Evolutionary conservation across 2,888 invertebrate genomes (phyloP).

Genomic region (Epistrophe eligans): DNA sequence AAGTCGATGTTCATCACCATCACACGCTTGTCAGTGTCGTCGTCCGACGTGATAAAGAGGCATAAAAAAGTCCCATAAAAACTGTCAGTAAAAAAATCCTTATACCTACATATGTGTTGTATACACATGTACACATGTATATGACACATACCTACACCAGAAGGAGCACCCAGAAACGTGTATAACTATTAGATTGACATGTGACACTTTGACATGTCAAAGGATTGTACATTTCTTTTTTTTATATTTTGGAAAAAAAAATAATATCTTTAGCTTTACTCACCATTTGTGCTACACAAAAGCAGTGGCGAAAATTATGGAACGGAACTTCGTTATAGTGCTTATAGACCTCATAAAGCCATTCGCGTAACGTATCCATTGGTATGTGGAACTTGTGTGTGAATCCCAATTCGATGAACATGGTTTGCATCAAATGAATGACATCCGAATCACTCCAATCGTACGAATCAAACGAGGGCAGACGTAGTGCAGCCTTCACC

Average conservation of each 20-base stretch:
- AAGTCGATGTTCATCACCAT: conserved; percentile 60
- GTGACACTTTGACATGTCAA: conserved; percentile 41
- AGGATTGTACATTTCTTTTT: conserved; percentile 3
- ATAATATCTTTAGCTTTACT: conserved; percentile 79
- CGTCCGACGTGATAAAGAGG: conserved; percentile 20
- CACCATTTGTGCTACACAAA: conserved; percentile 95
- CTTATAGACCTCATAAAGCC: conserved; percentile 90
- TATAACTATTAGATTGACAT: conserved; percentile 34
- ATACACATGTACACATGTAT: not conserved
- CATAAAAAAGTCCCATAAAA: conserved; percentile 32
- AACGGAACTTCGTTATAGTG: conserved; percentile 94
- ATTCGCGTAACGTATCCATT: conserved; percentile 88
- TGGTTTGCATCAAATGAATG: conserved; percentile 90
- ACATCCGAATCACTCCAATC: conserved; percentile 93
- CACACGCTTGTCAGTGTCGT: conserved; percentile 33
- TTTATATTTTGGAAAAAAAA: not conserved
- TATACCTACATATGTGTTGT: not conserved
- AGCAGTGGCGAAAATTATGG: conserved; percentile 94
- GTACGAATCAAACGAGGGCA: conserved; percentile 90
- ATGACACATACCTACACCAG: not conserved
- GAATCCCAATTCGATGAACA: conserved; percentile 92
- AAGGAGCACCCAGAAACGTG: conserved; percentile 27
- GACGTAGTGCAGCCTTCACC: conserved; percentile 83
- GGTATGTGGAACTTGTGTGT: conserved; percentile 90
- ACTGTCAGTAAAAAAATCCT: conserved; percentile 17